Percentiles rank a stretch among this genome's conserved stretches.
These are phyloP conservation scores for Acipenser ruthenus DNA, from an alignment of 2,797 vertebrate species.

Conservation along the genomic window DNA sequence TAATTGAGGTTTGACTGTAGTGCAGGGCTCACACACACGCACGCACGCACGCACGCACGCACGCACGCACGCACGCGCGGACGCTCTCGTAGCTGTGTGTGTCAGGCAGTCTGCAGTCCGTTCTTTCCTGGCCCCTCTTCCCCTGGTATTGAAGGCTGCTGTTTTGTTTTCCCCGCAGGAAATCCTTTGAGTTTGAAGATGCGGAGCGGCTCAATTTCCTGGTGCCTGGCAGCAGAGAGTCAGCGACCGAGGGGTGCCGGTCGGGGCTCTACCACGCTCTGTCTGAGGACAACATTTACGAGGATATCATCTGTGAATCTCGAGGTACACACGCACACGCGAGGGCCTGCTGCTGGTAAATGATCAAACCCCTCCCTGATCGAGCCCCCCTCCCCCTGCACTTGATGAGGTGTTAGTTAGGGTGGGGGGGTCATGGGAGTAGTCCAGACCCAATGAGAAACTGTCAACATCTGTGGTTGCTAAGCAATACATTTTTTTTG, in stretches of 20 bases:
- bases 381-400: too few species aligned
- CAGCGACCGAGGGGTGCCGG: constrained; percentile 46
- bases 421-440: too few species aligned
- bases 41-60: constrained; percentile 10
- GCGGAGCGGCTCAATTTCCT: constrained; percentile 62
- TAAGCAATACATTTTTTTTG: too few species aligned
- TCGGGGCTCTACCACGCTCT: constrained; percentile 72
- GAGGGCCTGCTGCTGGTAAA: too few species aligned
- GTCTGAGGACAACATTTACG: constrained; percentile 94
- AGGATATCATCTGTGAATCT: constrained; percentile 87
- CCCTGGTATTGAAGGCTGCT: too few species aligned
- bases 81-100: background rate
- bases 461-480: too few species aligned
- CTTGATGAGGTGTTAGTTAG: too few species aligned
- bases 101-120: background rate
- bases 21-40: constrained; percentile 5
- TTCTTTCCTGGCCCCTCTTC: background rate
- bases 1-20: too few species aligned
- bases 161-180: constrained; percentile 54
- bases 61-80: too few species aligned
- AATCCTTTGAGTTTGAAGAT: constrained; percentile 98
- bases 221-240: constrained; percentile 29
- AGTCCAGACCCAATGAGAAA: too few species aligned
- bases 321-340: background rate
- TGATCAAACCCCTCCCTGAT: too few species aligned